These are phyloP conservation scores for Avahi laniger DNA, from an alignment of 2,797 vertebrate genomes.

Conservation along the genomic window DNA sequence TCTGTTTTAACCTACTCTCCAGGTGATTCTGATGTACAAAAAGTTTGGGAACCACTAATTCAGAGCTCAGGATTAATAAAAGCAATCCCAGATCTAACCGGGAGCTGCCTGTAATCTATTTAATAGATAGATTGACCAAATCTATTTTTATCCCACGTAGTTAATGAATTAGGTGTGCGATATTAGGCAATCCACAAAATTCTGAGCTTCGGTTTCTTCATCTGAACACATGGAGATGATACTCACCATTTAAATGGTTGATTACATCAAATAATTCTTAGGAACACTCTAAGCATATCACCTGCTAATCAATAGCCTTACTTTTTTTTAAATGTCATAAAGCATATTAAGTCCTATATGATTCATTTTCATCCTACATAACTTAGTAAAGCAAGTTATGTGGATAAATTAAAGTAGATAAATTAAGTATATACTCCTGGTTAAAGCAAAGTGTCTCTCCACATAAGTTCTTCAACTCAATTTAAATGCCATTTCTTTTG, in stretches of 20 bases:
- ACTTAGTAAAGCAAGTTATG: neutral
- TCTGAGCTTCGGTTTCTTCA: neutral
- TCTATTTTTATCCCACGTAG: neutral
- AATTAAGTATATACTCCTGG: neutral
- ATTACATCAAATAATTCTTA: neutral
- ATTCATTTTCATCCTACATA: constrained; percentile 5
- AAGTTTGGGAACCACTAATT: neutral
- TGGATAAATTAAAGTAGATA: neutral
- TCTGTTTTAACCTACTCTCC: neutral
- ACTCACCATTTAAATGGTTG: neutral
- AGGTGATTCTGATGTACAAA: neutral
- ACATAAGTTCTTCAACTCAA: neutral
- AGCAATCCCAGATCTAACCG: neutral
- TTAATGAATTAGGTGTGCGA: neutral
- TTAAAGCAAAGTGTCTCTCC: neutral
- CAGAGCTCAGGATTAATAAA: neutral
- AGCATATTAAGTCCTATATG: neutral
- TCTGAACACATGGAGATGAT: neutral
- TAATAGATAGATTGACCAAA: neutral
- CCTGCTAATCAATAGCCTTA: neutral
- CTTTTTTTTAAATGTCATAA: constrained; percentile 19
- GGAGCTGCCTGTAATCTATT: neutral
- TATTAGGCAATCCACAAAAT: neutral
- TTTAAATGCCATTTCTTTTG: neutral
- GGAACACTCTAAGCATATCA: neutral